Conservation (phyloP, 2,113 vertebrate species). For the Gambusia holbrooki region DNA sequence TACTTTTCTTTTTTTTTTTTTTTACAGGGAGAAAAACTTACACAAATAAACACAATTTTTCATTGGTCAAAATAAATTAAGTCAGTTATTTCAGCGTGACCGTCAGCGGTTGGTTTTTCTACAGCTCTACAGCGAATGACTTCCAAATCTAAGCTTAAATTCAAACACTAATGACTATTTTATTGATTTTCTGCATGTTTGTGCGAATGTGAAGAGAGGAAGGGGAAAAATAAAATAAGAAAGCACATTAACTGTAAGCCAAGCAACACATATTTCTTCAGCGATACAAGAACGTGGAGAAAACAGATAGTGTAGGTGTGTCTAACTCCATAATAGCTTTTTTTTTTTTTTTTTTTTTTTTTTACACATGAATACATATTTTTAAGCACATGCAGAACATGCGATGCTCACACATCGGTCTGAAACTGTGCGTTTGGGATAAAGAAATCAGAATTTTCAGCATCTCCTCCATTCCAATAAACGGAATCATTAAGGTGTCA, state of each 20-base stretch:
- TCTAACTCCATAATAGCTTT: constrained; percentile 42
- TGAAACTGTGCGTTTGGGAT: constrained; percentile 7
- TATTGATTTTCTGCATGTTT: constrained; percentile 10
- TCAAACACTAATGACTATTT: constrained; percentile 15
- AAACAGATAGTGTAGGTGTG: constrained; percentile 18
- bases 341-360: constrained; percentile 2
- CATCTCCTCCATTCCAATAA: constrained; percentile 42
- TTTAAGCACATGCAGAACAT: not conserved
- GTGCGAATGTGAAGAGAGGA: constrained; percentile 14
- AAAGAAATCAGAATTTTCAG: constrained; percentile 25
- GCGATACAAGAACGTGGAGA: constrained; percentile 48
- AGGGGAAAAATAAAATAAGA: constrained; percentile 51
- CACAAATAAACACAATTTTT: constrained; percentile 6
- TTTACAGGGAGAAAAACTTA: not conserved
- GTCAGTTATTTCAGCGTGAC: constrained; percentile 1
- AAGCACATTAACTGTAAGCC: constrained; percentile 51
- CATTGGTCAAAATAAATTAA: not conserved
- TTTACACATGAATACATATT: constrained; percentile 32
- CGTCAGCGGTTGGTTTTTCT: constrained; percentile 6
- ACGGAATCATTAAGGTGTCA: constrained; percentile 60
- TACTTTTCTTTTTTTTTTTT: too few relatives aligned
- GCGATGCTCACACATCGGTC: not conserved
- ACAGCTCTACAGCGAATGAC: constrained; percentile 7
- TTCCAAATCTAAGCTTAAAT: constrained; percentile 22
- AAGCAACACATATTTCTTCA: constrained; percentile 57